These are phyloP conservation scores for Cacatua alba DNA, from an alignment of 2,113 vertebrate genomes.

Conservation along the genomic window DNA sequence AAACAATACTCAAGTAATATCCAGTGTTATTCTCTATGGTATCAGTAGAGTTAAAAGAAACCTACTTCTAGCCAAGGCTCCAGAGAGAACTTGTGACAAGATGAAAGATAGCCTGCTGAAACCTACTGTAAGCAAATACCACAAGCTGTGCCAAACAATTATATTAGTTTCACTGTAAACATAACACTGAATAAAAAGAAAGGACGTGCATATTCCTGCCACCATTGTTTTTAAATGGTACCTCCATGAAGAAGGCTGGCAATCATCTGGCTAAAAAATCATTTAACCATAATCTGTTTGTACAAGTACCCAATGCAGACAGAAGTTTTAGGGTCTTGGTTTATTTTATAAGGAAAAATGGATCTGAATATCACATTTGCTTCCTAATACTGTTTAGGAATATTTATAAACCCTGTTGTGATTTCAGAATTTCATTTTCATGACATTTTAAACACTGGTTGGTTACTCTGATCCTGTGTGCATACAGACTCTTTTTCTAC, in stretches of 20 bases:
- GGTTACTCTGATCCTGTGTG: background rate
- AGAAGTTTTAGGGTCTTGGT: background rate
- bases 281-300: background rate
- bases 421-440: background rate
- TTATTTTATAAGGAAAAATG: background rate
- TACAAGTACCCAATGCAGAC: background rate
- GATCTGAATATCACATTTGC: background rate
- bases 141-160: conserved; percentile 46
- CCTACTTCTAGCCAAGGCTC: background rate
- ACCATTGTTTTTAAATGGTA: background rate
- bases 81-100: conserved; percentile 36
- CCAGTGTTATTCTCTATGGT: background rate
- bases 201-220: background rate
- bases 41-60: conserved; percentile 45
- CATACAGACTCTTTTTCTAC: background rate
- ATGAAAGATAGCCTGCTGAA: conserved; percentile 58
- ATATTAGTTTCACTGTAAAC: conserved; percentile 29
- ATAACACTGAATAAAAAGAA: background rate
- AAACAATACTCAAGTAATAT: background rate
- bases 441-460: background rate
- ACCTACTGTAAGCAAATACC: conserved; percentile 63
- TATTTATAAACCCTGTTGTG: background rate
- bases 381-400: background rate
- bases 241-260: background rate
- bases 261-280: background rate